A percentile compares a stretch with the other conserved stretches of the same genome.
phyloP scores from a whole-genome alignment of 2,888 invertebrate species.

The Lasioglossum lativentre region DNA sequence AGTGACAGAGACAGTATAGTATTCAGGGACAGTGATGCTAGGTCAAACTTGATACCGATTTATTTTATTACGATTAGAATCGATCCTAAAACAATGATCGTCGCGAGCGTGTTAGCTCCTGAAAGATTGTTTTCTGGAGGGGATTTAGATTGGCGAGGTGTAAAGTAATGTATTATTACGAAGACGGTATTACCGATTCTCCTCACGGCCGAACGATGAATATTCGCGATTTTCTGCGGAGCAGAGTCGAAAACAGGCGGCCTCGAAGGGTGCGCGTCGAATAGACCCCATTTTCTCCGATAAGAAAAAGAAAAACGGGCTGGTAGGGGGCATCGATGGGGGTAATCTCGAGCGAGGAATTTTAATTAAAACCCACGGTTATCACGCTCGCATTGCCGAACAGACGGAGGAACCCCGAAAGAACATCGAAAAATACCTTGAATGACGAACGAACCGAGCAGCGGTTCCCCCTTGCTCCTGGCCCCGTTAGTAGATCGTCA shows the following conservation, averaged over 20 bases:
- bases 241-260: background rate
- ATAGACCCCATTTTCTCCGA: constrained; percentile 31
- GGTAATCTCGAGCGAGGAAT: constrained; percentile 49
- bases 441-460: constrained; percentile 57
- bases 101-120: background rate
- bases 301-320: constrained; percentile 8
- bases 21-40: no score
- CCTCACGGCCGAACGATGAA: background rate
- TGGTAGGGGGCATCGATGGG: background rate
- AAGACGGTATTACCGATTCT: background rate
- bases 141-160: background rate
- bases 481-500: constrained; percentile 66
- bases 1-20: no score
- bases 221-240: background rate
- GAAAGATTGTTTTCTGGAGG: background rate
- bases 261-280: background rate
- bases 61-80: background rate
- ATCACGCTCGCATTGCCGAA: constrained; percentile 52
- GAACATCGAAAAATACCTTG: constrained; percentile 65
- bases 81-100: background rate
- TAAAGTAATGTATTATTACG: background rate
- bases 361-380: constrained; percentile 63
- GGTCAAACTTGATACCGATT: background rate
- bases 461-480: constrained; percentile 21
- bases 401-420: constrained; percentile 52